Conservation (phyloP, 2,888 invertebrate genomes). For the Amiota communis region DNA sequence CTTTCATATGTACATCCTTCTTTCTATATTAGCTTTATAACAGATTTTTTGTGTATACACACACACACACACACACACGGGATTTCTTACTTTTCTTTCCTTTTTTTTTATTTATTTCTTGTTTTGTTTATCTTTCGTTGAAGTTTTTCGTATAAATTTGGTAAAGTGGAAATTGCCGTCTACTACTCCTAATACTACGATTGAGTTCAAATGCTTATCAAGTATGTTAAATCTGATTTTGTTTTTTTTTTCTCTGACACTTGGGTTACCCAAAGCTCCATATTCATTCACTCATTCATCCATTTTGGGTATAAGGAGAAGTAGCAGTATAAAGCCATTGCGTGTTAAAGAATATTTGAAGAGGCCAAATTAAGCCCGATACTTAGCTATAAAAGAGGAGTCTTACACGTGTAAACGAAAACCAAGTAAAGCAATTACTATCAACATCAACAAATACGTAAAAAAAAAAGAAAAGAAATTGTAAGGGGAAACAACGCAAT, state of each 20-base stretch:
- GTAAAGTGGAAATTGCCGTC: conserved; percentile 32
- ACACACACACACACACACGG: not conserved
- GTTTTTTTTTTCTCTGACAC: not conserved
- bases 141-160: conserved; percentile 58
- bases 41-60: conserved; percentile 4
- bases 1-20: not conserved
- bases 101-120: conserved; percentile 38
- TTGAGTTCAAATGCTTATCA: conserved; percentile 64
- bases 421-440: conserved; percentile 26
- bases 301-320: not conserved
- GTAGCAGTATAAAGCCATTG: not conserved
- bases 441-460: not conserved
- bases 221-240: conserved; percentile 64
- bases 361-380: not conserved
- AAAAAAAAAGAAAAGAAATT: not conserved
- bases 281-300: too few relatives aligned
- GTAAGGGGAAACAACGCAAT: conserved; percentile 57
- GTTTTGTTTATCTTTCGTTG: conserved; percentile 52
- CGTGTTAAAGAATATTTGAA: not conserved
- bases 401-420: conserved; percentile 22
- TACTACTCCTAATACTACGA: conserved; percentile 51
- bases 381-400: not conserved
- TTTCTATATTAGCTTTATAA: not conserved
- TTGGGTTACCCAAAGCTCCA: not conserved
- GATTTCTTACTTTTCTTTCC: conserved; percentile 6